Conservation (phyloP, 2,797 vertebrate genomes). For the Linurgus olivaceus region DNA sequence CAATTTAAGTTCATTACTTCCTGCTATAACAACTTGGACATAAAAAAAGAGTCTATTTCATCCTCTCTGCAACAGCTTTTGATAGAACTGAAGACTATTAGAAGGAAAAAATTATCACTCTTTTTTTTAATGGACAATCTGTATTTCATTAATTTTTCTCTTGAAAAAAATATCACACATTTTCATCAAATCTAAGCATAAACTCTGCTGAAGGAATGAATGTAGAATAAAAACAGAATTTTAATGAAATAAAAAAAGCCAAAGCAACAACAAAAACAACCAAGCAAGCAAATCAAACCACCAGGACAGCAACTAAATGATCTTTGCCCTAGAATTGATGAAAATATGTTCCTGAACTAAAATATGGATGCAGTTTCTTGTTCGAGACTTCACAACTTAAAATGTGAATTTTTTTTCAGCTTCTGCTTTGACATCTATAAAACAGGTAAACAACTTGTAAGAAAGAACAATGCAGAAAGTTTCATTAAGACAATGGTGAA, state of each 20-base stretch:
- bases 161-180: background rate
- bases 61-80: background rate
- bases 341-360: background rate
- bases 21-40: background rate
- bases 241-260: background rate
- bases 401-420: background rate
- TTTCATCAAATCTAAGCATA: background rate
- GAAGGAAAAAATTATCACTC: background rate
- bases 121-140: background rate
- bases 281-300: background rate
- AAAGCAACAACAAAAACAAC: background rate
- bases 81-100: background rate
- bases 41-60: background rate
- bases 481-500: background rate
- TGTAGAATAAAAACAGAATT: background rate
- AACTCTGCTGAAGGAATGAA: background rate
- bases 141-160: background rate
- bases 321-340: background rate
- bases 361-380: background rate
- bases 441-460: background rate
- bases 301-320: rapidly evolving
- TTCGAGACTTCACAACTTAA: background rate
- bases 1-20: background rate
- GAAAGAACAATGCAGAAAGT: background rate
- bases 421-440: background rate